phyloP scores from a whole-genome alignment of 2,797 vertebrate genomes.

The Cygnus olor region DNA sequence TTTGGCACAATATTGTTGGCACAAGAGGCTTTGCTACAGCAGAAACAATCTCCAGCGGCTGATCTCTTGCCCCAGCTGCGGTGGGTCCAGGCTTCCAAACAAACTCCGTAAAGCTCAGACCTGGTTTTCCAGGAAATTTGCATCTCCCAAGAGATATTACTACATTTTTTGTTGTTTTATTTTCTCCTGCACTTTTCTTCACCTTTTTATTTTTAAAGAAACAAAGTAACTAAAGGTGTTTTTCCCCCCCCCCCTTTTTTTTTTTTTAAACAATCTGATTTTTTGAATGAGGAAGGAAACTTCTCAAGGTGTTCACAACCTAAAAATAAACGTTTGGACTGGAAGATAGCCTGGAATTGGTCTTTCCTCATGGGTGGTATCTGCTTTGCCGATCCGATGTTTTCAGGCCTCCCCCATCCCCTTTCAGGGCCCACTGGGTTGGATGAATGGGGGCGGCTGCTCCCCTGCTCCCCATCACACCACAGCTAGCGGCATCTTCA shows the following conservation, averaged over 20 bases:
- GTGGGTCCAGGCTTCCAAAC: background rate
- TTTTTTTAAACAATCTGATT: background rate
- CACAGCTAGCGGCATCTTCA: background rate
- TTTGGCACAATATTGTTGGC: background rate
- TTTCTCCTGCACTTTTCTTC: background rate
- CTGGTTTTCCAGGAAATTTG: background rate
- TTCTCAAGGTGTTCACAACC: background rate
- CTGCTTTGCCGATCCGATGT: background rate
- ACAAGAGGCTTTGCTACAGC: background rate
- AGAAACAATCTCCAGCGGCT: background rate
- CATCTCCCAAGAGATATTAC: background rate
- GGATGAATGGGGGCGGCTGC: background rate
- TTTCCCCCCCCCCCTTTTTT: too few relatives aligned
- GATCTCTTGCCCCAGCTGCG: background rate
- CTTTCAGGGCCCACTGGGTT: background rate
- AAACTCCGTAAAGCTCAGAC: background rate
- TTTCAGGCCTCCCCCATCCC: background rate
- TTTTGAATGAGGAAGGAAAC: background rate
- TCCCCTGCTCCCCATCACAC: too few relatives aligned
- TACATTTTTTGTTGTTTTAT: background rate
- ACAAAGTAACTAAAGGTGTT: background rate
- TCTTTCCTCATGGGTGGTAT: background rate
- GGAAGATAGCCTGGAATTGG: background rate
- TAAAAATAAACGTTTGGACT: background rate
- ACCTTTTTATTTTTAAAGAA: background rate